Evolutionary conservation across 2,113 vertebrate species (phyloP).

Genomic region (Ifrita kowaldi): DNA sequence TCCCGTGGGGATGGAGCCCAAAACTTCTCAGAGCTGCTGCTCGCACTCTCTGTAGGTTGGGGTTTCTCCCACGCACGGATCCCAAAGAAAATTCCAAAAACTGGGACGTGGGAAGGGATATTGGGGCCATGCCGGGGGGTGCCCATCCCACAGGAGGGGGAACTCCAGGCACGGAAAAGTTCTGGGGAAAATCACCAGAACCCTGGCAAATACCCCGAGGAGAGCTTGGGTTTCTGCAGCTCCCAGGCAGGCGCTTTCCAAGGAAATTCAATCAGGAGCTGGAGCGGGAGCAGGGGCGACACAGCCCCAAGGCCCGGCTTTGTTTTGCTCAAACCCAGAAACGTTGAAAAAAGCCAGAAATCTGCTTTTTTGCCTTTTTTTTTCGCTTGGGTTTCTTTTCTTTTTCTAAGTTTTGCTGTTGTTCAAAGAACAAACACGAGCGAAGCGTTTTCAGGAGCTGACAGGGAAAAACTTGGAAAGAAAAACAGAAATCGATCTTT

Average conservation of each 20-base stretch:
- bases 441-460: not conserved
- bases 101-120: rapidly evolving
- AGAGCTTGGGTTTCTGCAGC: not conserved
- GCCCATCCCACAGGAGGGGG: not conserved
- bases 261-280: constrained; percentile 57
- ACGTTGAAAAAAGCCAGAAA: not conserved
- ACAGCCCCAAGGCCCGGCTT: not conserved
- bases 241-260: constrained; percentile 21
- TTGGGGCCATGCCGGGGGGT: not conserved
- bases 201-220: not conserved
- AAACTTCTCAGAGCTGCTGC: not conserved
- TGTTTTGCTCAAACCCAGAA: constrained; percentile 26
- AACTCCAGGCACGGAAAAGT: not conserved
- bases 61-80: not conserved
- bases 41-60: rapidly evolving
- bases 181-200: not conserved
- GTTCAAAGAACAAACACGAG: not conserved
- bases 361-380: not conserved
- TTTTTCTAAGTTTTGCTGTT: not conserved
- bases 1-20: rapidly evolving
- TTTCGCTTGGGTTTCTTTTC: not conserved
- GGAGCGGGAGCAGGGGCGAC: not conserved
- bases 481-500: not conserved
- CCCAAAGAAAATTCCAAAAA: not conserved
- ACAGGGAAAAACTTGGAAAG: not conserved